A percentile compares a stretch with the other conserved stretches of the same genome.
phyloP scores from a whole-genome alignment of 23 tunicate species.

The Styela plicata region DNA sequence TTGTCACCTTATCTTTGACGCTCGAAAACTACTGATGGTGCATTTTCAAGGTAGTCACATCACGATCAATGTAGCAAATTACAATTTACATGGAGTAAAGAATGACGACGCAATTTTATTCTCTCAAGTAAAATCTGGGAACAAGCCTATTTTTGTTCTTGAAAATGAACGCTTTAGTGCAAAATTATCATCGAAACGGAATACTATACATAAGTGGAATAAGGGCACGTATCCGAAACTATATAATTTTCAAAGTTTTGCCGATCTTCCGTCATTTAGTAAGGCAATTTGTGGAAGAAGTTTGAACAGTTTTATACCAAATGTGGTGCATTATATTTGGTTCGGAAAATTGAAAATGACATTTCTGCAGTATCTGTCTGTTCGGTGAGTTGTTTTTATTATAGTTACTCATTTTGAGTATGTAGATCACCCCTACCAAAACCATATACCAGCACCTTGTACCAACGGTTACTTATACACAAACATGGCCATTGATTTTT shows the following conservation, averaged over 20 bases:
- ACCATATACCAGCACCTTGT: no score
- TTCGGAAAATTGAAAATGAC: conserved; percentile 14
- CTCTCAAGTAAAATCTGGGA: background rate
- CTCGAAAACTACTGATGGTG: background rate
- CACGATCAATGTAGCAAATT: background rate
- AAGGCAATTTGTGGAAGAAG: background rate
- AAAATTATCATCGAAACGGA: background rate
- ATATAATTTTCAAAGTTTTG: background rate
- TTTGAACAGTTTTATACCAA: conserved; percentile 1
- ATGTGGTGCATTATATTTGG: conserved; percentile 1
- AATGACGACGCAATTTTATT: background rate
- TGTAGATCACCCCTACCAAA: no score
- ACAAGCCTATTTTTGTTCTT: conserved; percentile 9
- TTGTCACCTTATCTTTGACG: background rate
- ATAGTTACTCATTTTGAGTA: background rate
- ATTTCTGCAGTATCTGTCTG: conserved; percentile 13
- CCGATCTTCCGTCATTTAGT: conserved; percentile 1
- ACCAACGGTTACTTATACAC: no score
- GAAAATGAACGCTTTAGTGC: background rate
- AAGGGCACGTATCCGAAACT: background rate
- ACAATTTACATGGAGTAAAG: background rate
- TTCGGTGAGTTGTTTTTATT: background rate
- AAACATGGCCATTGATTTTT: no score
- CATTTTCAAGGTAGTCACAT: background rate
- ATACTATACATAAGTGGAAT: background rate